phyloP scores from a whole-genome alignment of 2,797 vertebrate genomes.

The Neopelma chrysocephalum region DNA sequence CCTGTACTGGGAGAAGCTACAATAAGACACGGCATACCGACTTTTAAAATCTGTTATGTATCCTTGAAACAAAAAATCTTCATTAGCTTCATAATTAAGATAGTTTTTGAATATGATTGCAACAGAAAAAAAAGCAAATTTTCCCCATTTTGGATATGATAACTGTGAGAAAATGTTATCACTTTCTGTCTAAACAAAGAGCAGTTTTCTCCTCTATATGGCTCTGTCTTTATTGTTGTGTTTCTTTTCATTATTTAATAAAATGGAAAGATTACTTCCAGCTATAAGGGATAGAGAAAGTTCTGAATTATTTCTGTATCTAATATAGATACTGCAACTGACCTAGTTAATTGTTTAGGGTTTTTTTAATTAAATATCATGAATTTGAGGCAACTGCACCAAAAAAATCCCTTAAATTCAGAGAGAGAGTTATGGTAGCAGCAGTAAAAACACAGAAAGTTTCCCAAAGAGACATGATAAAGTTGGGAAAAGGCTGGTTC shows the following conservation, averaged over 20 bases:
- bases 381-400: background rate
- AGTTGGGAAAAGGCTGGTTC: background rate
- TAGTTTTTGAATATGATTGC: constrained; percentile 16
- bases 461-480: background rate
- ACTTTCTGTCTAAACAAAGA: background rate
- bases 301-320: background rate
- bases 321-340: background rate
- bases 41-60: background rate
- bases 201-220: background rate
- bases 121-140: background rate
- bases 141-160: background rate
- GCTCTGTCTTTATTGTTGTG: background rate
- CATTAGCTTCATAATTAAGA: constrained; percentile 31
- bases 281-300: background rate
- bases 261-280: background rate
- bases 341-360: background rate
- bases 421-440: background rate
- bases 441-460: background rate
- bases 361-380: background rate
- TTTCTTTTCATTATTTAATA: background rate
- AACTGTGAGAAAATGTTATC: background rate
- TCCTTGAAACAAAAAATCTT: background rate
- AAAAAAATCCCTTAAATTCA: background rate
- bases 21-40: background rate
- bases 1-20: background rate